Conservation (phyloP, 2,797 vertebrate species). For the Cirrhinus mrigala region DNA sequence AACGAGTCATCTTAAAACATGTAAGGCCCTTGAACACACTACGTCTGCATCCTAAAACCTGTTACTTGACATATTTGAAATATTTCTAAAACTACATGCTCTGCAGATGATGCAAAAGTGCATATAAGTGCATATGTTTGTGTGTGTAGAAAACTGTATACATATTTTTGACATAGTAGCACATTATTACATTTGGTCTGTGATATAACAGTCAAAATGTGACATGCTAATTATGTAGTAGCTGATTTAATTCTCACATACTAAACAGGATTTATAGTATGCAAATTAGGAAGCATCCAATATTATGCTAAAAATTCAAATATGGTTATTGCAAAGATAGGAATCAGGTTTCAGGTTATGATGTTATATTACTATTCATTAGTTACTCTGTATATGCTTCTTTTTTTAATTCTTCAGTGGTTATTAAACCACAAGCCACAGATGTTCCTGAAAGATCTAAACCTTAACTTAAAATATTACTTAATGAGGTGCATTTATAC, state of each 20-base stretch:
- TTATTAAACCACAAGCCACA: constrained; percentile 16
- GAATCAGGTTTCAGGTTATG: neutral
- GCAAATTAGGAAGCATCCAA: neutral
- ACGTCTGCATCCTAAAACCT: neutral
- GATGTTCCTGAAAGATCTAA: neutral
- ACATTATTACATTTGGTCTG: neutral
- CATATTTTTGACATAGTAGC: neutral
- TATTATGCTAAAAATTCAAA: neutral
- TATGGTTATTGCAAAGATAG: neutral
- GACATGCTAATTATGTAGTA: neutral
- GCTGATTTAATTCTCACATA: neutral
- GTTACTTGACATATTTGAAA: neutral
- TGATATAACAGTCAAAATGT: neutral
- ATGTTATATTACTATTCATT: neutral
- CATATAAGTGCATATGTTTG: neutral
- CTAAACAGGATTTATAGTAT: neutral
- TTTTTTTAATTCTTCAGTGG: neutral
- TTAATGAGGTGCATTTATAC: neutral
- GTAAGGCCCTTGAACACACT: neutral
- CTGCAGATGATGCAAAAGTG: neutral
- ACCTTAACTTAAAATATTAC: neutral
- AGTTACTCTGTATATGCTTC: neutral
- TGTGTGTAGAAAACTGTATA: neutral
- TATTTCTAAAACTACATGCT: neutral
- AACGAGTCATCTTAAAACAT: neutral